Percentiles rank a stretch among this genome's conserved stretches.
Evolutionary conservation across 2,113 vertebrate genomes (phyloP).

Genomic region (Machaerirhynchus nigripectus): DNA sequence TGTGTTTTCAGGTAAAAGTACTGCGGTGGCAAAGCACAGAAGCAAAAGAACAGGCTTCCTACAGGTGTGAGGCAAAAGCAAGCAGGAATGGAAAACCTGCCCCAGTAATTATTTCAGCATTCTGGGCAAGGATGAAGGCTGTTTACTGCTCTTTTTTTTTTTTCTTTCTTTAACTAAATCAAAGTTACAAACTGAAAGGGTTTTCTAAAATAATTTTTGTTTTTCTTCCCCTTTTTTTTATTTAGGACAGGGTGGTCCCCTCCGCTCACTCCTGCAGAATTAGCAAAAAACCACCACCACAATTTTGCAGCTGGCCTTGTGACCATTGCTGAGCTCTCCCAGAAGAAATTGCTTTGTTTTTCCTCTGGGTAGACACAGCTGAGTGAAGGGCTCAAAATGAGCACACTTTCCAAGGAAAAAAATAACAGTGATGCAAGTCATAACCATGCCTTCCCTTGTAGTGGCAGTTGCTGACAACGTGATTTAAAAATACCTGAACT

Average conservation of each 20-base stretch:
- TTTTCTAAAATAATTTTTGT: background rate
- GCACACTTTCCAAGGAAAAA: constrained; percentile 17
- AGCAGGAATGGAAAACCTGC: background rate
- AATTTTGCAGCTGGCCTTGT: constrained; percentile 24
- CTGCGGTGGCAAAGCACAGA: constrained; percentile 33
- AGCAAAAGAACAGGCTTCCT: constrained; percentile 49
- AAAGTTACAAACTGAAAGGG: background rate
- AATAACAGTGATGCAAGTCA: background rate
- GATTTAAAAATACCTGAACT: constrained; percentile 28
- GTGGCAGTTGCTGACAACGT: background rate
- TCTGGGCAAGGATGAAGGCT: background rate
- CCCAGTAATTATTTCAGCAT: background rate
- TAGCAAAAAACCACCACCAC: constrained; percentile 8
- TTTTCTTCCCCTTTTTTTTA: background rate
- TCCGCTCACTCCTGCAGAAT: background rate
- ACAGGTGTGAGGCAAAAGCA: constrained; percentile 52
- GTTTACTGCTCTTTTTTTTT: background rate
- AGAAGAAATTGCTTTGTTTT: constrained; percentile 17
- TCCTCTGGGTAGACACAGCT: background rate
- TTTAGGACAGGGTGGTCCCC: constrained; percentile 7
- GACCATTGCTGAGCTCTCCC: background rate
- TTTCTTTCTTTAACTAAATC: background rate
- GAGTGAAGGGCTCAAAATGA: constrained; percentile 9
- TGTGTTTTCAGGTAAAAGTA: background rate
- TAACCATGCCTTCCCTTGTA: background rate